These are phyloP conservation scores for Nasonia giraulti DNA, from an alignment of 1,140 invertebrate genomes.

Conservation along the genomic window DNA sequence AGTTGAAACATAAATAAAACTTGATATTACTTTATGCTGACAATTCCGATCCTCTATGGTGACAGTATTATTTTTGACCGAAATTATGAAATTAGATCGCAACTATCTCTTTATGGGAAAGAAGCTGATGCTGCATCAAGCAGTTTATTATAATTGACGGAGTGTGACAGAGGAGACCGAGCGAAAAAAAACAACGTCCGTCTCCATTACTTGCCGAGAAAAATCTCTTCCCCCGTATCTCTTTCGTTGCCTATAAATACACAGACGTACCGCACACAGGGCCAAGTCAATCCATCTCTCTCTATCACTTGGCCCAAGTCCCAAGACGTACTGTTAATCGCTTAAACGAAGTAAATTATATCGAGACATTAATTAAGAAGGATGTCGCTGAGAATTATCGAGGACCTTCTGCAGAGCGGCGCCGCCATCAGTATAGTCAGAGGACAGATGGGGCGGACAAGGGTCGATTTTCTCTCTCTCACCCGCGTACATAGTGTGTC, in stretches of 20 bases:
- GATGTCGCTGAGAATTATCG: constrained; percentile 58
- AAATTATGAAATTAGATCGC: not conserved
- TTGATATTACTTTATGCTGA: no score
- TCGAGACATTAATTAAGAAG: constrained; percentile 61
- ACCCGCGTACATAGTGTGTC: not conserved
- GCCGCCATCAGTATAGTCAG: not conserved
- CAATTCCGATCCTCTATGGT: no score
- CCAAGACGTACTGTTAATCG: constrained; percentile 53
- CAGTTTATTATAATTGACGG: not conserved
- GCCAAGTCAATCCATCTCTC: constrained; percentile 41
- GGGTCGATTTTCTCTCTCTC: constrained; percentile 13
- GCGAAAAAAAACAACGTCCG: not conserved
- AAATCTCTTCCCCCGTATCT: not conserved
- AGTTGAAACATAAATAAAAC: no score
- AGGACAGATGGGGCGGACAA: constrained; percentile 32
- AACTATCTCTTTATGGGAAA: not conserved
- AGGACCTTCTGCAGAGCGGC: not conserved
- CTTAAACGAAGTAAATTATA: constrained; percentile 53
- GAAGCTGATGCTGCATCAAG: not conserved
- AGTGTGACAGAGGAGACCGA: not conserved
- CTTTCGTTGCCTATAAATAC: not conserved
- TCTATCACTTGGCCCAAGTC: constrained; percentile 41
- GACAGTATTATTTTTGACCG: no score
- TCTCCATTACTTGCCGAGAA: not conserved
- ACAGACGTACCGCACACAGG: not conserved